Base-by-base conservation (phyloP, 2,113 vertebrate species). In the Columba janthina region DNA sequence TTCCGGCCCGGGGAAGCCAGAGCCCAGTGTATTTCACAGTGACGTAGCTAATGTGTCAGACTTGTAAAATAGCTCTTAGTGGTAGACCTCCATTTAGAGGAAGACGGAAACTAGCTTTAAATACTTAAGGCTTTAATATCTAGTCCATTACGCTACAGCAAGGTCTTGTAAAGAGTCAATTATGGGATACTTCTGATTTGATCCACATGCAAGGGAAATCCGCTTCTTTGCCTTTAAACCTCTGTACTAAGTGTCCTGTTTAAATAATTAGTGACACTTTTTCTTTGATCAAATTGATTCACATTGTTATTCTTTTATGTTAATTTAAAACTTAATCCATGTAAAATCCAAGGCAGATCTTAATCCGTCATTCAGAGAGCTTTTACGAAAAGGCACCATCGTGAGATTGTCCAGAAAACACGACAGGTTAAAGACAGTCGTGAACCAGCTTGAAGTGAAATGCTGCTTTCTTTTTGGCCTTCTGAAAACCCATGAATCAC, bases 121-220 rank as follows among this genome's bases (percentile, higher is more conserved):
- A 99, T 98, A 98, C 98, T 98, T 98, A 96, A 98, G 98, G 98
- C 98, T 99, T 99, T 99, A 99, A 99, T 99, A 99, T 99, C 98
- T 99, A 99, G 98, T 99, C 99, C 99, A 99, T 99, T 99, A 99
- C 97, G 97, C 98, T 97, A 98, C 98, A 98, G 98, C 98, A 97
- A 97, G 98, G 98, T 98, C 99, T 99, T 98, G 99, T 99, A 99
- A 99, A 99, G 98, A 99, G 98, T 99, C 99, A 99, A 99, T 99
- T 99, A 99, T 98, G 97, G 98, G 98, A 99, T 98, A 95, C 98
- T 99, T 99, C 98, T 99, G 99, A 99, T 99, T 99, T 97, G 98
- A 99, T 98, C 99, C 99, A 99, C 99, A 99, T 99, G 99, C 98
- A 97, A 97, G 98, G 97, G 98, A 98, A 98, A 98, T 98, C 98